Percentiles rank a stretch among this genome's conserved stretches.
Evolutionary conservation across 2,888 invertebrate species (phyloP).

Genomic region (Galeruca laticollis): DNA sequence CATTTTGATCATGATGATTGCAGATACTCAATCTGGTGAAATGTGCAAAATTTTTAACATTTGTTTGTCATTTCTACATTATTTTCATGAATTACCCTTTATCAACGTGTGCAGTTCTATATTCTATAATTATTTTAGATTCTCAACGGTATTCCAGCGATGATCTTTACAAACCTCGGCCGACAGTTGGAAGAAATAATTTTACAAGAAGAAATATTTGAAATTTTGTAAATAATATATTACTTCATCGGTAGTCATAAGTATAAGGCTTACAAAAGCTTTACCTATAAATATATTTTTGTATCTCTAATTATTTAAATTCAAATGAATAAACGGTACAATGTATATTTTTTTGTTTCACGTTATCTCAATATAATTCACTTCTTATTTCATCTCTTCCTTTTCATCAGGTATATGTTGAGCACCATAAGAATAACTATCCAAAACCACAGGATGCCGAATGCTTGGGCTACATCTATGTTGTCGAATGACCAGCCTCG

Average conservation of each 20-base stretch:
- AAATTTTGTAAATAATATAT: neutral
- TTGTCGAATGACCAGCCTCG: constrained; percentile 80
- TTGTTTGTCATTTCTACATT: too few species aligned
- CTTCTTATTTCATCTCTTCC: constrained; percentile 51
- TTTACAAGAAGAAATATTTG: constrained; percentile 10
- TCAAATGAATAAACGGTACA: neutral
- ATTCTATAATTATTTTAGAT: constrained; percentile 28
- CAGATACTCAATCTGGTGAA: too few species aligned
- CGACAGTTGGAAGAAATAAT: constrained; percentile 70
- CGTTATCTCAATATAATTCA: neutral
- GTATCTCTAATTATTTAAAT: neutral
- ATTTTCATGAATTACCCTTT: too few species aligned
- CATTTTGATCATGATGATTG: too few species aligned
- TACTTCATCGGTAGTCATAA: neutral
- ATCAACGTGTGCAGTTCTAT: neutral
- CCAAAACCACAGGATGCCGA: constrained; percentile 77
- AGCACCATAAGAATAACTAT: constrained; percentile 55
- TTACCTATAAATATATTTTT: constrained; percentile 18
- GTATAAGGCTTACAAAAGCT: neutral
- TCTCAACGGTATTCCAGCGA: constrained; percentile 76
- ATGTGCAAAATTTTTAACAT: too few species aligned
- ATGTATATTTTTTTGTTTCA: neutral
- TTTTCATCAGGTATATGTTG: constrained; percentile 57
- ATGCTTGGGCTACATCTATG: constrained; percentile 79
- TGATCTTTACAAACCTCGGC: constrained; percentile 79